These are phyloP conservation scores for Corvus hawaiiensis DNA, from an alignment of 2,113 vertebrate species.

Conservation along the genomic window DNA sequence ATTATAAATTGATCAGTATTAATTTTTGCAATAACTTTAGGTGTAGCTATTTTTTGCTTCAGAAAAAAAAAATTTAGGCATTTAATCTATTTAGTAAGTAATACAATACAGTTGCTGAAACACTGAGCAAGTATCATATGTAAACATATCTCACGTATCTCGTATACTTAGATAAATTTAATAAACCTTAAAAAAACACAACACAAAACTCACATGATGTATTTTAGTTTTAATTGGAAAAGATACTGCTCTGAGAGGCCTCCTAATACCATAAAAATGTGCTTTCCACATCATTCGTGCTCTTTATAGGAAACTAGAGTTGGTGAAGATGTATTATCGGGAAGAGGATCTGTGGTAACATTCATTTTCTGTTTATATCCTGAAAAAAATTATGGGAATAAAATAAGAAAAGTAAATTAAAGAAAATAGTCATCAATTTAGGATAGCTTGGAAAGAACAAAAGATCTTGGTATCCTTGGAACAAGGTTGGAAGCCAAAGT, in stretches of 20 bases:
- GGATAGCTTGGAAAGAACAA: background rate
- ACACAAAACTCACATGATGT: background rate
- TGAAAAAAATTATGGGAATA: background rate
- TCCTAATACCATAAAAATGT: background rate
- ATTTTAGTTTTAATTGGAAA: slow-evolving; percentile 6
- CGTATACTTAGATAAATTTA: background rate
- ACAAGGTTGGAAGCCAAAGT: background rate
- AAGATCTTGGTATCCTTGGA: background rate
- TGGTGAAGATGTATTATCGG: background rate
- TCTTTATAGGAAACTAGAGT: background rate
- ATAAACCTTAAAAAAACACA: background rate
- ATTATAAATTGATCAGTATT: background rate
- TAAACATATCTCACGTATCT: background rate
- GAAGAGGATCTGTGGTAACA: background rate
- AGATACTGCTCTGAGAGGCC: background rate
- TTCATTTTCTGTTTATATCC: background rate
- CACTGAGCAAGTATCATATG: slow-evolving; percentile 20
- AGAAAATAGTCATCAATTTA: background rate
- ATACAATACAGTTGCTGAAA: slow-evolving; percentile 22
- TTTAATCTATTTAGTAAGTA: slow-evolving; percentile 33
- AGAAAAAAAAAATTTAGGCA: background rate
- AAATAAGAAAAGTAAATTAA: background rate
- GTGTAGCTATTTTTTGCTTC: slow-evolving; percentile 43
- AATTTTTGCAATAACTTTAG: slow-evolving; percentile 32
- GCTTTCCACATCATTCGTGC: background rate